These are phyloP conservation scores for Hydrozoanthus tunicans DNA, from an alignment of 64 coral and sea anemone genomes.

Conservation along the genomic window DNA sequence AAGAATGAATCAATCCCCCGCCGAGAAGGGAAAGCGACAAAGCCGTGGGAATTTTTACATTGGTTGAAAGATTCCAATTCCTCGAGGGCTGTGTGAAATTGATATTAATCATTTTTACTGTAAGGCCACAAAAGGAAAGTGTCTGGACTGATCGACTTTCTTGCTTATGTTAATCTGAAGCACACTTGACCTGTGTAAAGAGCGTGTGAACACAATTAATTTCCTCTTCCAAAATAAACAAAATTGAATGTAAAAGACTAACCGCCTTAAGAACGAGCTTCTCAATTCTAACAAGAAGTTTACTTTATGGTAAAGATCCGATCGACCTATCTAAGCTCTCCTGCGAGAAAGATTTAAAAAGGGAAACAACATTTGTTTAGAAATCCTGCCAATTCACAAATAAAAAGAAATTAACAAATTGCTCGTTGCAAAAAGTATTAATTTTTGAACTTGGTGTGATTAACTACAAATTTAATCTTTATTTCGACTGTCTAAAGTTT, in stretches of 20 bases:
- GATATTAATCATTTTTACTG: not conserved
- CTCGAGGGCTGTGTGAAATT: not conserved
- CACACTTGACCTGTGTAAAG: constrained; percentile 23
- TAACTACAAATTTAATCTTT: no score
- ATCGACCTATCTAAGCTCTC: no score
- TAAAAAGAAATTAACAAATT: no score
- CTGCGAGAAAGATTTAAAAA: no score
- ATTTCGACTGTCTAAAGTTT: no score
- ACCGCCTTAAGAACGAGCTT: not conserved
- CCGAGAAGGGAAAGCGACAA: not conserved
- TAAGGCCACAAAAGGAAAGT: not conserved
- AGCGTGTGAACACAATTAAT: constrained; percentile 22
- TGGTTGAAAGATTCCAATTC: not conserved
- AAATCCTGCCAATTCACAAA: no score
- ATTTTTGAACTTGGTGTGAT: no score
- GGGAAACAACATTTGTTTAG: no score
- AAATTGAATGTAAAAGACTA: not conserved
- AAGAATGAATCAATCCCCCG: not conserved
- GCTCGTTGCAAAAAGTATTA: no score
- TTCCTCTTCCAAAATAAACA: not conserved
- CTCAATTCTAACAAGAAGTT: not conserved
- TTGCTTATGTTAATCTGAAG: not conserved
- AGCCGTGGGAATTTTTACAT: not conserved
- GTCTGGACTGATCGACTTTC: not conserved
- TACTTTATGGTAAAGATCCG: no score